Evolutionary conservation across 2,888 invertebrate species (phyloP).

Genomic region (Acrobeloides nanus): DNA sequence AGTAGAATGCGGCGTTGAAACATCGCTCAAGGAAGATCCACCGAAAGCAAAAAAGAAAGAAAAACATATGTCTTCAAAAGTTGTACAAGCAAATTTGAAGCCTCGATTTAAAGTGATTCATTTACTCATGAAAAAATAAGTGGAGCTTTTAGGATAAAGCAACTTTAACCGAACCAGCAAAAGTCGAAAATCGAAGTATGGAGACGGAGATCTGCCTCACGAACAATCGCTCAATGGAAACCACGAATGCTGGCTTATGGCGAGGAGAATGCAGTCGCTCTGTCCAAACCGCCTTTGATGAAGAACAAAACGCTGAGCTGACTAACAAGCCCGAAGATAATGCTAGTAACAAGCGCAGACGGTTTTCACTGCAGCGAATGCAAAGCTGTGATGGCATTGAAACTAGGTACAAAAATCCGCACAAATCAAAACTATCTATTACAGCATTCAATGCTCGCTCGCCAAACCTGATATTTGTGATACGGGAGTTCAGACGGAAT

Average conservation of each 20-base stretch:
- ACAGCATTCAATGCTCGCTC: conserved; percentile 20
- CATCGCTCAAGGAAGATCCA: too few species aligned
- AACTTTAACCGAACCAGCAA: conserved; percentile 16
- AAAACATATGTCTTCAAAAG: too few species aligned
- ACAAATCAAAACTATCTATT: background rate
- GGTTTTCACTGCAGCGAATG: too few species aligned
- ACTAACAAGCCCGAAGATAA: conserved; percentile 9
- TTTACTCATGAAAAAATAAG: conserved; percentile 2
- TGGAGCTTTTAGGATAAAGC: conserved; percentile 20
- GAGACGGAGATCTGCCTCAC: conserved; percentile 16
- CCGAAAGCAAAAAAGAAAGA: too few species aligned
- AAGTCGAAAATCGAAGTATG: conserved; percentile 18
- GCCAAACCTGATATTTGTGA: conserved; percentile 15
- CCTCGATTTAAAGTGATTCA: too few species aligned
- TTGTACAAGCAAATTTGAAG: too few species aligned
- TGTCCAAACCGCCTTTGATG: conserved; percentile 19
- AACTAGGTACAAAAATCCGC: background rate
- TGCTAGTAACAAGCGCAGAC: conserved; percentile 11
- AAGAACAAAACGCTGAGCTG: conserved; percentile 7
- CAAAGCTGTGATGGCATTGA: too few species aligned
- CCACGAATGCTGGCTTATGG: conserved; percentile 9
- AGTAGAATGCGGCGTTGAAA: conserved; percentile 14
- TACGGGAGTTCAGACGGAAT: conserved; percentile 18
- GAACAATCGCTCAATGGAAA: conserved; percentile 25
- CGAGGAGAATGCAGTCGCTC: conserved; percentile 15